Percentiles rank a stretch among this genome's conserved stretches.
These are phyloP conservation scores for Drosophila yooni DNA, from an alignment of 2,888 invertebrate genomes.

Conservation along the genomic window DNA sequence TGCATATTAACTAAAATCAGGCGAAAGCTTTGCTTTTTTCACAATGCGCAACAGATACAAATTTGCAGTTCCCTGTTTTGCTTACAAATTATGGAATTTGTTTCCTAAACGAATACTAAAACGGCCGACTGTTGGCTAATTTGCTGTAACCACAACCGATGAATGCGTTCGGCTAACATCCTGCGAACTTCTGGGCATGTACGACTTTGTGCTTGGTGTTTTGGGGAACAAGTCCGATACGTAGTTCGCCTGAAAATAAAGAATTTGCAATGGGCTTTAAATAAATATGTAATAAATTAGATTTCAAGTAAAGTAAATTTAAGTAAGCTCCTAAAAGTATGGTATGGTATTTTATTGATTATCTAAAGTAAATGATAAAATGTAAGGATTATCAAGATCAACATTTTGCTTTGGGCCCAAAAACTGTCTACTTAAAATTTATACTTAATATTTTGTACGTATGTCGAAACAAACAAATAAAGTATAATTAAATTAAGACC, in stretches of 20 bases:
- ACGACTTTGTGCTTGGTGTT: slow-evolving; percentile 59
- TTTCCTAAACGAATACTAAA: slow-evolving; percentile 37
- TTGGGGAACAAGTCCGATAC: slow-evolving; percentile 83
- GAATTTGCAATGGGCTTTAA: slow-evolving; percentile 5
- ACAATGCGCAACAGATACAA: slow-evolving; percentile 18
- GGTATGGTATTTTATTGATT: not conserved
- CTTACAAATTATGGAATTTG: slow-evolving; percentile 72
- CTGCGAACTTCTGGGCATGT: slow-evolving; percentile 77
- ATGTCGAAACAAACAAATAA: not conserved
- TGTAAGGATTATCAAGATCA: not conserved
- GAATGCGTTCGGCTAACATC: slow-evolving; percentile 74
- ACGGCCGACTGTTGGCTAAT: slow-evolving; percentile 46
- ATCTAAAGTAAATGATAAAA: not conserved
- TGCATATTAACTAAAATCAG: slow-evolving; percentile 28
- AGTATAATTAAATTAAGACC: not conserved
- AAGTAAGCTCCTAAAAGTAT: slow-evolving; percentile 67
- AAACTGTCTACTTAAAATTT: not conserved
- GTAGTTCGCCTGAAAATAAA: slow-evolving; percentile 82
- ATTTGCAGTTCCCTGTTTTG: slow-evolving; percentile 16
- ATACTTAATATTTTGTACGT: not conserved
- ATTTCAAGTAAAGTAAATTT: not conserved
- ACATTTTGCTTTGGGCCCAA: too few species aligned
- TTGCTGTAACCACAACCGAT: slow-evolving; percentile 53
- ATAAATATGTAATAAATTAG: not conserved
- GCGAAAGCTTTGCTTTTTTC: slow-evolving; percentile 54